Evolutionary conservation across 2,888 invertebrate species (phyloP).

Genomic region (Syritta pipiens): DNA sequence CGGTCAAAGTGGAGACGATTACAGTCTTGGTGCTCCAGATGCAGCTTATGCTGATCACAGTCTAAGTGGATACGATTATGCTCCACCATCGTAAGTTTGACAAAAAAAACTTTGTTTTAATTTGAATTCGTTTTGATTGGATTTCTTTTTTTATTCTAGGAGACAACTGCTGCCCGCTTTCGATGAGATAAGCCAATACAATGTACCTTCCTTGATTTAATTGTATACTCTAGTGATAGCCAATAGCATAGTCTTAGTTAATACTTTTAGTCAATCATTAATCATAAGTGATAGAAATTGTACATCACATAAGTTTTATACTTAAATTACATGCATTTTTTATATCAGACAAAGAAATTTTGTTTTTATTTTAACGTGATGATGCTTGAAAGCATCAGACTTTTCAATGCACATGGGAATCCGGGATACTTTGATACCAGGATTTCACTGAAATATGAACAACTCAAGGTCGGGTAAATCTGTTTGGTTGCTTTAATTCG

Average conservation of each 20-base stretch:
- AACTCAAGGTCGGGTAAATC: too few relatives aligned
- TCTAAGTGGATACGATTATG: conserved; percentile 73
- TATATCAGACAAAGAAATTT: conserved; percentile 15
- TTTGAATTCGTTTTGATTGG: not conserved
- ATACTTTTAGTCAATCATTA: conserved; percentile 56
- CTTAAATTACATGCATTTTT: conserved; percentile 42
- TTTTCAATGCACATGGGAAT: too few relatives aligned
- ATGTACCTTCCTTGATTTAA: conserved; percentile 46
- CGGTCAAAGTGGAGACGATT: conserved; percentile 76
- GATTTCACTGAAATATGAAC: too few relatives aligned
- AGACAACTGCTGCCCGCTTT: conserved; percentile 18
- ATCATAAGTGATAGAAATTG: conserved; percentile 48
- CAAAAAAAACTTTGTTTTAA: not conserved
- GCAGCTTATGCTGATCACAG: conserved; percentile 38
- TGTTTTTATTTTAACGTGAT: conserved; percentile 9
- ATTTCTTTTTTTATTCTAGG: conserved; percentile 2
- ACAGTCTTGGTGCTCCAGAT: conserved; percentile 71
- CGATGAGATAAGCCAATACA: conserved; percentile 16
- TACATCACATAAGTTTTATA: conserved; percentile 47
- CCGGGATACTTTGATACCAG: too few relatives aligned
- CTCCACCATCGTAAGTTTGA: conserved; percentile 73
- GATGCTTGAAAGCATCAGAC: too few relatives aligned
- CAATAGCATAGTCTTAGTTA: conserved; percentile 38
- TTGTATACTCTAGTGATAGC: conserved; percentile 11
- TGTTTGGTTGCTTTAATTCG: too few relatives aligned